Evolutionary conservation across 37 sponge, comb jelly and placozoan genomes (phyloP).

Genomic region (Halichondria panicea): DNA sequence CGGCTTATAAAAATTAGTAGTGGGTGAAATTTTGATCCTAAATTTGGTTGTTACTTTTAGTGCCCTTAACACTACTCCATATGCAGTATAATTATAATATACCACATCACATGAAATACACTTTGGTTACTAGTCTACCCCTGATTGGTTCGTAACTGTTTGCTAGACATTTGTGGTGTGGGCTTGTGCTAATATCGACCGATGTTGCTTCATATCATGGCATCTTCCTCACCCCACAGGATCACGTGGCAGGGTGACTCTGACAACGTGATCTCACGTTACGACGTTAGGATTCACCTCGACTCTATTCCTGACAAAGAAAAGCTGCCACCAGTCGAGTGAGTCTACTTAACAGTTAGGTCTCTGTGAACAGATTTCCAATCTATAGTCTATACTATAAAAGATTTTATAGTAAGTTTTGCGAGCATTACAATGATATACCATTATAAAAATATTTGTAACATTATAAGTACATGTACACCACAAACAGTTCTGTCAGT

Average conservation of each 20-base stretch:
- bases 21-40: no score
- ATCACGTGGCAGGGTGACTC: constrained; percentile 89
- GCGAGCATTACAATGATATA: not conserved
- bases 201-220: no score
- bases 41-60: no score
- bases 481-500: not conserved
- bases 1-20: no score
- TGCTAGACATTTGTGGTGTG: no score
- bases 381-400: no score
- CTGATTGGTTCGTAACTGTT: no score
- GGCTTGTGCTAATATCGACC: no score
- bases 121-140: no score
- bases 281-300: constrained; percentile 88
- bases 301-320: constrained; percentile 78
- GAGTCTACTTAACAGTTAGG: constrained; percentile 4
- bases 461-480: not conserved
- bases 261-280: constrained; percentile 73
- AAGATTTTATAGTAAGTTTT: not conserved
- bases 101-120: no score
- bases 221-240: constrained; percentile 27
- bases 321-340: constrained; percentile 41
- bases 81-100: no score
- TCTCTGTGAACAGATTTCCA: not conserved
- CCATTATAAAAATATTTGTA: not conserved
- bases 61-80: no score